phyloP scores from a whole-genome alignment of 2,888 invertebrate genomes.

The Enoplolaimus lenunculus region DNA sequence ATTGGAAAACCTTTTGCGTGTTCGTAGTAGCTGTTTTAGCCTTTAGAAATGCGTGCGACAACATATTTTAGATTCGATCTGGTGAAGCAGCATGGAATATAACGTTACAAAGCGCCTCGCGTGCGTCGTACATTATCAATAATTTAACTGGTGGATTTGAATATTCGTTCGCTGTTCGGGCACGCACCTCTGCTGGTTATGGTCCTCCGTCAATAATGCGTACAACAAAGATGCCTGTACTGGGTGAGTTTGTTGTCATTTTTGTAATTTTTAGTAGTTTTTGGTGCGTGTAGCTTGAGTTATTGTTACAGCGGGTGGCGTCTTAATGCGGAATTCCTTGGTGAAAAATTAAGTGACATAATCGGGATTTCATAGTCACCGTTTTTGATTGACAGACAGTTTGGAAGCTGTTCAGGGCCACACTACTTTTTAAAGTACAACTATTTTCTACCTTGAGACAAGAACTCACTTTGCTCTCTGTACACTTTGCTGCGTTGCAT shows the following conservation, averaged over 20 bases:
- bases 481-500: too few species aligned
- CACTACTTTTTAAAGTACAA: too few species aligned
- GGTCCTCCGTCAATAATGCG: neutral
- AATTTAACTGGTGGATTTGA: constrained; percentile 21
- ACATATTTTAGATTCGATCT: neutral
- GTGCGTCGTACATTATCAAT: neutral
- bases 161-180: constrained; percentile 19
- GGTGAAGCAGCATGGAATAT: constrained; percentile 16
- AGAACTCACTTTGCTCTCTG: too few species aligned
- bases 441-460: too few species aligned
- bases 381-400: too few species aligned
- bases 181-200: constrained; percentile 12
- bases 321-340: neutral
- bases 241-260: neutral
- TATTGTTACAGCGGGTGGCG: neutral
- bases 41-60: too few species aligned
- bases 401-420: too few species aligned
- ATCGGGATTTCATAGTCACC: too few species aligned
- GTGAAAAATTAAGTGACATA: too few species aligned
- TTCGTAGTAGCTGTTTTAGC: too few species aligned
- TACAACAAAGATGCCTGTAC: neutral
- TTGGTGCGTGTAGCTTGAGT: neutral
- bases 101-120: neutral
- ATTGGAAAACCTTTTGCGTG: too few species aligned
- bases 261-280: neutral